These are phyloP conservation scores for Odontomachus brunneus DNA, from an alignment of 1,140 invertebrate species.

Conservation along the genomic window DNA sequence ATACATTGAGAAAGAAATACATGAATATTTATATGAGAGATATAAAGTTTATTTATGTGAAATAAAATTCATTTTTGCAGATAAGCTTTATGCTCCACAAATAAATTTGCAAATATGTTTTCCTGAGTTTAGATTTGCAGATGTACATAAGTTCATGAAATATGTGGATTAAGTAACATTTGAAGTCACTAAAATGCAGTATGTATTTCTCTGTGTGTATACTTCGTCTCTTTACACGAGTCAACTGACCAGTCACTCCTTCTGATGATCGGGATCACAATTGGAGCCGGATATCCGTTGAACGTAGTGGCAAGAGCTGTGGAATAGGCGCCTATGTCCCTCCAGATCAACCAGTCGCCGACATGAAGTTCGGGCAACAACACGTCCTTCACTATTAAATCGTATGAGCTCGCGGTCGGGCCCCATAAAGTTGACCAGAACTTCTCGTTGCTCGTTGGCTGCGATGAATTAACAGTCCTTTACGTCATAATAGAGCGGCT, in stretches of 20 bases:
- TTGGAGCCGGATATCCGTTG: conserved; percentile 86
- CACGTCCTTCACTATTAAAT: conserved; percentile 86
- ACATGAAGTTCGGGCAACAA: conserved; percentile 85
- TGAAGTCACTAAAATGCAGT: too few relatives aligned
- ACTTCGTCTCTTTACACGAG: not conserved
- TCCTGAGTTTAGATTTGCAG: too few relatives aligned
- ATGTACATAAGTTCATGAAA: too few relatives aligned
- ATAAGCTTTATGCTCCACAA: too few relatives aligned
- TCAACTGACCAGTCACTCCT: conserved; percentile 68
- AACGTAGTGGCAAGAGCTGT: conserved; percentile 85
- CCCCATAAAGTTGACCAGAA: conserved; percentile 86
- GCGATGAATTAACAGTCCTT: not conserved
- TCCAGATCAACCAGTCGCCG: conserved; percentile 87
- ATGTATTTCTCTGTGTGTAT: too few relatives aligned
- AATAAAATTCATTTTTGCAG: too few relatives aligned
- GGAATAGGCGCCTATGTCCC: conserved; percentile 88
- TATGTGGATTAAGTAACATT: too few relatives aligned
- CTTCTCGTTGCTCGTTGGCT: conserved; percentile 71
- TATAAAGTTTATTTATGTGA: too few relatives aligned
- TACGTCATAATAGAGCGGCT: not conserved
- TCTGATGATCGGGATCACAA: conserved; percentile 80
- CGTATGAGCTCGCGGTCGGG: conserved; percentile 88
- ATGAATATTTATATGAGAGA: too few relatives aligned
- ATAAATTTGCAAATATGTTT: too few relatives aligned
- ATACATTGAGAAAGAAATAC: too few relatives aligned